A percentile compares a stretch with the other conserved stretches of the same genome.
phyloP scores from a whole-genome alignment of 2,888 invertebrate genomes.

The Chloromyia formosa region DNA sequence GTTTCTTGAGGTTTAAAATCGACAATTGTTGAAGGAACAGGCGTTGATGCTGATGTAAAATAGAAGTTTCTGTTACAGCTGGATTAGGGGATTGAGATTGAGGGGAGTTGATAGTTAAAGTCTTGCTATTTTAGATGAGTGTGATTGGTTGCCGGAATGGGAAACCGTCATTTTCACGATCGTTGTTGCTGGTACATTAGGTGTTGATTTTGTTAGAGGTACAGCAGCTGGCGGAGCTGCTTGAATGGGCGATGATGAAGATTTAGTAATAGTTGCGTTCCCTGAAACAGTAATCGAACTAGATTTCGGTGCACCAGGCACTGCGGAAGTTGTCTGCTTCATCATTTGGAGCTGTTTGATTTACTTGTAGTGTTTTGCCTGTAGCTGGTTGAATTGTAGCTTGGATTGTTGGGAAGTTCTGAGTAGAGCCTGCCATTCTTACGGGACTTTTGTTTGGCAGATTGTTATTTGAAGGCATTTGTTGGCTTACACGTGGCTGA shows the following conservation, averaged over 20 bases:
- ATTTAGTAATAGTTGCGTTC: conserved; percentile 34
- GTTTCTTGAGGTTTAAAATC: conserved; percentile 62
- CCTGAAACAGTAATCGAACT: conserved; percentile 41
- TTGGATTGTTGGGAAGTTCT: conserved; percentile 24
- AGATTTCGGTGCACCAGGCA: conserved; percentile 36
- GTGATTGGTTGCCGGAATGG: conserved; percentile 5
- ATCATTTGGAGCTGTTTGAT: neutral
- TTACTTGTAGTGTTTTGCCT: conserved; percentile 27
- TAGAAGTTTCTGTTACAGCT: conserved; percentile 43
- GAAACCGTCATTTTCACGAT: conserved; percentile 30
- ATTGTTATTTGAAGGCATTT: conserved; percentile 46
- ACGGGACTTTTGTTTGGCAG: conserved; percentile 44
- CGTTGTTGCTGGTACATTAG: too few relatives aligned
- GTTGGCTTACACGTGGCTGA: conserved; percentile 52
- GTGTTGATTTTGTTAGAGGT: conserved; percentile 52
- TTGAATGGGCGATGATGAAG: conserved; percentile 20
- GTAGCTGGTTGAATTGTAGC: conserved; percentile 24
- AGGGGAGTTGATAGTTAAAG: conserved; percentile 18
- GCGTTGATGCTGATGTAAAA: too few relatives aligned
- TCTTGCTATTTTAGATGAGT: conserved; percentile 1
- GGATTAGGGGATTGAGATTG: conserved; percentile 42
- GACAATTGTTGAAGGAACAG: conserved; percentile 63
- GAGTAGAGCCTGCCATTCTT: conserved; percentile 21
- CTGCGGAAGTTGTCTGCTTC: conserved; percentile 13
- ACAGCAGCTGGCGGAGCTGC: conserved; percentile 50